Base-by-base conservation (phyloP, 2,888 invertebrate species). In the Nephrotoma guestfalica region DNA sequence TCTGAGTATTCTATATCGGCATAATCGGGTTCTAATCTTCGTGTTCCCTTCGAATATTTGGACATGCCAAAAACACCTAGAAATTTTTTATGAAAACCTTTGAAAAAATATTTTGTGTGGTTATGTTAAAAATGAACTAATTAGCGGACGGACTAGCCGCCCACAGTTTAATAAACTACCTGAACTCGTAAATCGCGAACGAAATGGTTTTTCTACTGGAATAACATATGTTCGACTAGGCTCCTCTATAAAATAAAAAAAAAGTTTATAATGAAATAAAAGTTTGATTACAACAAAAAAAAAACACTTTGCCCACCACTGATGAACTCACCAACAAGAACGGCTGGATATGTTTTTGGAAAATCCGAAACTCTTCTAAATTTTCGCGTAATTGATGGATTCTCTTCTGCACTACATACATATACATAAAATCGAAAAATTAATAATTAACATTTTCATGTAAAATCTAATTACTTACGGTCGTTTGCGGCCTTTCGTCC, bases 1-100 rank as follows among this genome's bases (percentile, higher is more conserved):
- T 91, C 91, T 4, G 91, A 91, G 41, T 90, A 89, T 87, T 91
- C 91, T 40, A 90, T 87, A 18, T 88, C 88, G 86, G 89, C 88
- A 86, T 87, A 88, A 43, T 88, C 86, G 42, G 88, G 88, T 71
- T 71, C 71, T 30, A 71, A 71, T 85, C 43, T 89, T 86, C 57
- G 88, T 89, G 40, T 2, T 30, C 30, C 30, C 30, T 71, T 71
- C 4, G 71, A 71, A 71, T 71, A 71, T 71, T 71, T 71, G 71
- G 71, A 71, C 71, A 71, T 71, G 30, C 71, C 71, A 71, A 71
- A 71, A 18, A 71, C 71, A 30, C 71, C 71, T 71, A 71, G 71
- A 11, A 71, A 71, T 71, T 71, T 71, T 71, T 71, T 71, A 71
- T 71, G 71, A 71, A 71, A 71, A 30, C 71, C 71, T 71, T n/a